Conservation (phyloP, 2,113 vertebrate genomes). For the Amphiprion percula region DNA sequence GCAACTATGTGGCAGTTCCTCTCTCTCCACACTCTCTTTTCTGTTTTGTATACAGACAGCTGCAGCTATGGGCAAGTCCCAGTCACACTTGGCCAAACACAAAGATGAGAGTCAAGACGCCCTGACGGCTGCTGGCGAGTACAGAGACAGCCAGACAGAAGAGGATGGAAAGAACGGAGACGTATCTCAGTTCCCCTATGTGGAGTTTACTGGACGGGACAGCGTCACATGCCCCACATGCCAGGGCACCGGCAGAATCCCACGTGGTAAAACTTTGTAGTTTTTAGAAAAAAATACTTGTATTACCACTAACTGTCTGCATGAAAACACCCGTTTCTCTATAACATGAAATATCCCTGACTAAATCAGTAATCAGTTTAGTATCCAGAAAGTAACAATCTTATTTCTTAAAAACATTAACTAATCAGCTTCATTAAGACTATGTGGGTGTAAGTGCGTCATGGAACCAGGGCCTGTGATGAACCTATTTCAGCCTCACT, state of each 20-base stretch:
- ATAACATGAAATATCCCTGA: too few relatives aligned
- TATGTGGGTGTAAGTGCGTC: too few relatives aligned
- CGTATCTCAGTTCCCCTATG: slow-evolving; percentile 97
- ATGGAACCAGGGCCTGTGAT: too few relatives aligned
- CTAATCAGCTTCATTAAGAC: too few relatives aligned
- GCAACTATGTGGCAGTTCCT: slow-evolving; percentile 1
- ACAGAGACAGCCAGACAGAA: slow-evolving; percentile 80
- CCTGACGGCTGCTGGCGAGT: slow-evolving; percentile 82
- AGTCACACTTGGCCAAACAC: slow-evolving; percentile 89
- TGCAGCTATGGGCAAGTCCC: slow-evolving; percentile 92
- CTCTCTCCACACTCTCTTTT: neutral
- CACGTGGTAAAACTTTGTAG: slow-evolving; percentile 83
- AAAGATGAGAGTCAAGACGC: slow-evolving; percentile 86
- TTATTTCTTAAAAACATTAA: too few relatives aligned
- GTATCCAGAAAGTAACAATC: too few relatives aligned
- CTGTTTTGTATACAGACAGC: slow-evolving; percentile 40
- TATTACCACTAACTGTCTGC: too few relatives aligned
- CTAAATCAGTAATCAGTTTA: too few relatives aligned
- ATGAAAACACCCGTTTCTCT: too few relatives aligned
- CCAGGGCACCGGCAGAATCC: slow-evolving; percentile 97
- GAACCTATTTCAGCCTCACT: too few relatives aligned
- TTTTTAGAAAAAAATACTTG: too few relatives aligned
- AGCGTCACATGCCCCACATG: slow-evolving; percentile 98
- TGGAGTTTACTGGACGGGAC: slow-evolving; percentile 97
- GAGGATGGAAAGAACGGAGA: slow-evolving; percentile 90